phyloP scores from a whole-genome alignment of 2,113 vertebrate genomes.

The Cranoglanis bouderius region DNA sequence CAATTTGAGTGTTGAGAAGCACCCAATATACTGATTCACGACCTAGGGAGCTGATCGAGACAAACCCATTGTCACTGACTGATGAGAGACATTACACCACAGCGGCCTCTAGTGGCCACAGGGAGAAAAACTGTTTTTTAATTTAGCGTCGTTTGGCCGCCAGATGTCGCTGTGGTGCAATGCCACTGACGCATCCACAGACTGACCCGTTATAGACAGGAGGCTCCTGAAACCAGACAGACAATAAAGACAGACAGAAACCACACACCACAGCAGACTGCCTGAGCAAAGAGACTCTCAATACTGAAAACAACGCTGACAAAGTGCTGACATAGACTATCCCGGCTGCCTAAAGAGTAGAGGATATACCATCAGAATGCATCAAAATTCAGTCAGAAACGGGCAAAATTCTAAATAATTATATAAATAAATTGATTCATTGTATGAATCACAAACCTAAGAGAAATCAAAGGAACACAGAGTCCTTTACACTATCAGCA shows the following conservation, averaged over 20 bases:
- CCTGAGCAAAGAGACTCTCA: background rate
- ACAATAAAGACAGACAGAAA: too few relatives aligned
- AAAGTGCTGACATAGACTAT: background rate
- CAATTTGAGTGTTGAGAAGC: too few relatives aligned
- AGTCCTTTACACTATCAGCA: background rate
- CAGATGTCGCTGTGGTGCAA: background rate
- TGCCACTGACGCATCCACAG: background rate
- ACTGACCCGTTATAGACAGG: background rate
- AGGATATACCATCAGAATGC: background rate
- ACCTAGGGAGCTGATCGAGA: too few relatives aligned
- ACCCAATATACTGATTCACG: too few relatives aligned
- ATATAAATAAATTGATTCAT: too few relatives aligned
- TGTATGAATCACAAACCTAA: too few relatives aligned
- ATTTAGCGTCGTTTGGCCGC: background rate
- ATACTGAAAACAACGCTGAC: background rate
- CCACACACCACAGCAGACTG: background rate
- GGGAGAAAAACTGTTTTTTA: background rate
- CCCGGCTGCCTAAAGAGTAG: background rate
- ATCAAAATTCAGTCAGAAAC: background rate
- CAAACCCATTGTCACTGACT: too few relatives aligned
- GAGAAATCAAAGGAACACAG: too few relatives aligned
- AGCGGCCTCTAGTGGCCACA: background rate
- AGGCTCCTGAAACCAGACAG: background rate
- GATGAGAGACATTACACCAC: background rate
- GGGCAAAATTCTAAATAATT: background rate